A percentile compares a stretch with the other conserved stretches of the same genome.
phyloP scores from a whole-genome alignment of 2,797 vertebrate species.

The Varecia variegata region DNA sequence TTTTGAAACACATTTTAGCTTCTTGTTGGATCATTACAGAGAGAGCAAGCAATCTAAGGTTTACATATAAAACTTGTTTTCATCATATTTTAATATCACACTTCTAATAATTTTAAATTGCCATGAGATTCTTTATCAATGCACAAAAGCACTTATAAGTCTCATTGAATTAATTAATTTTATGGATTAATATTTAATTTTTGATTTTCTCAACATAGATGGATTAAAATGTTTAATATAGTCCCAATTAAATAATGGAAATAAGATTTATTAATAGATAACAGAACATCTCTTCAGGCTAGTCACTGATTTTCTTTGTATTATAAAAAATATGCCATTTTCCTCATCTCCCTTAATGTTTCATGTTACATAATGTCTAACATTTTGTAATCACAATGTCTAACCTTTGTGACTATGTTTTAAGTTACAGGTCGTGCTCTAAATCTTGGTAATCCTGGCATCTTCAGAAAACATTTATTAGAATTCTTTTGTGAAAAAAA shows the following conservation, averaged over 20 bases:
- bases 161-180: neutral
- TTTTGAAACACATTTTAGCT: neutral
- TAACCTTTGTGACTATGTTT: neutral
- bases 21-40: neutral
- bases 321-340: neutral
- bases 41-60: neutral
- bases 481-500: constrained; percentile 26
- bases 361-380: neutral
- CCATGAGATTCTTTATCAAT: neutral
- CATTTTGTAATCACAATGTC: neutral
- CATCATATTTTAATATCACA: constrained; percentile 19
- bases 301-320: constrained; percentile 1
- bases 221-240: neutral
- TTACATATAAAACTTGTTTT: constrained; percentile 45
- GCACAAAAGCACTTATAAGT: neutral
- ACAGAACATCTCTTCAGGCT: neutral
- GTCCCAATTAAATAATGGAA: constrained; percentile 15
- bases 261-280: neutral
- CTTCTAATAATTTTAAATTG: constrained; percentile 11
- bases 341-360: neutral
- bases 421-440: constrained; percentile 10
- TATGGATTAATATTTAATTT: constrained; percentile 36
- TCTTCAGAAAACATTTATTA: constrained; percentile 37
- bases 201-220: neutral
- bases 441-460: neutral